Percentiles rank a stretch among this genome's conserved stretches.
phyloP scores from a whole-genome alignment of 2,797 vertebrate genomes.

The Chiloscyllium punctatum region DNA sequence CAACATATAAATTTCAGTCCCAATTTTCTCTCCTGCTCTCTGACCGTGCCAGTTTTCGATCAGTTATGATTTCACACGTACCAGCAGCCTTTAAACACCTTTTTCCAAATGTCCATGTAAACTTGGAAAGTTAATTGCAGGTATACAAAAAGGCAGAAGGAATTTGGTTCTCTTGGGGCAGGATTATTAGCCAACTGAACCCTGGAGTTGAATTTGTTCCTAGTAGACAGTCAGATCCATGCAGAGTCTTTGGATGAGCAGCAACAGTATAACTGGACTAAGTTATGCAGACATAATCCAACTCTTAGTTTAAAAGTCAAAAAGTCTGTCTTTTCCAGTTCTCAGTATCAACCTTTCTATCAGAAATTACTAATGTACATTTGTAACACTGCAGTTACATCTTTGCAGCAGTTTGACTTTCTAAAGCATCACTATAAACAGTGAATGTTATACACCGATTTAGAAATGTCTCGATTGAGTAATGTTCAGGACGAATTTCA shows the following conservation, averaged over 20 bases:
- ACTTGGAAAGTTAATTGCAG: background rate
- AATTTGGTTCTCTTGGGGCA: background rate
- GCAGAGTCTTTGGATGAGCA: background rate
- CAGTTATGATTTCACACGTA: background rate
- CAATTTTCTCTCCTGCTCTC: background rate
- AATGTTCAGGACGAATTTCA: too few species aligned
- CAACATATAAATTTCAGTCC: background rate
- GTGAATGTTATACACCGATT: background rate
- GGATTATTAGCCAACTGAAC: background rate
- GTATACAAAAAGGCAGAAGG: background rate
- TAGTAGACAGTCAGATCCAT: background rate
- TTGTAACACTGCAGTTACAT: background rate
- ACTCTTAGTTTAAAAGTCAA: background rate
- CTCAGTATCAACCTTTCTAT: background rate
- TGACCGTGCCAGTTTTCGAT: background rate
- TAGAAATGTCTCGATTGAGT: background rate
- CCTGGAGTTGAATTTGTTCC: background rate
- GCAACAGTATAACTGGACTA: background rate
- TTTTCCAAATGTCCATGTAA: background rate
- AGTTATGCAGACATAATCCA: background rate
- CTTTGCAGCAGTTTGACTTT: background rate
- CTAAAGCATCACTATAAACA: background rate
- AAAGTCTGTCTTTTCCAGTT: background rate
- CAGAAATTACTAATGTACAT: background rate
- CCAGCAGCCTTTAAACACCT: background rate